A percentile compares a stretch with the other conserved stretches of the same genome.
phyloP scores from a whole-genome alignment of 2,888 invertebrate genomes.

The Tetragonula carbonaria region DNA sequence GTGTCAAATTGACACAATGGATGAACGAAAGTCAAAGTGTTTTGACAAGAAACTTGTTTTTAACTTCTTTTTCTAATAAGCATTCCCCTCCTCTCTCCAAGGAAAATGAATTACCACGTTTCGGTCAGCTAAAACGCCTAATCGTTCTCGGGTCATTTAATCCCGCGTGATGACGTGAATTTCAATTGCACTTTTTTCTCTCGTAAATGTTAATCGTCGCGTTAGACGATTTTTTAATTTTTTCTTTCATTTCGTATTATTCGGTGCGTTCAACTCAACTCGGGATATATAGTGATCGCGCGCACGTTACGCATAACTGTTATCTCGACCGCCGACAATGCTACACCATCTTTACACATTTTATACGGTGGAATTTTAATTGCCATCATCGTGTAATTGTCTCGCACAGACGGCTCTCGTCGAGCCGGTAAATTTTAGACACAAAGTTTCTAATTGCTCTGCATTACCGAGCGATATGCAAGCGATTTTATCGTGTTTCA shows the following conservation, averaged over 20 bases:
- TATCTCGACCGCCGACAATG: neutral
- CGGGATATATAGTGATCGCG: neutral
- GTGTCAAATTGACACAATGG: too few relatives aligned
- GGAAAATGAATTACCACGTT: slow-evolving; percentile 7
- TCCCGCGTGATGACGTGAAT: neutral
- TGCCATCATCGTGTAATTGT: neutral
- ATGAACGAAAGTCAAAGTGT: too few relatives aligned
- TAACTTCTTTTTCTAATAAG: too few relatives aligned
- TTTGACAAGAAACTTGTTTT: too few relatives aligned
- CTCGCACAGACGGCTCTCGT: neutral
- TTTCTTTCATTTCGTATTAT: neutral
- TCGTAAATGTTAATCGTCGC: slow-evolving; percentile 10
- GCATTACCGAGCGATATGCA: neutral
- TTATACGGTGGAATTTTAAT: slow-evolving; percentile 7
- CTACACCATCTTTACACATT: neutral
- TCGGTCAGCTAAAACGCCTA: slow-evolving; percentile 1
- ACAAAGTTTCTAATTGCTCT: neutral
- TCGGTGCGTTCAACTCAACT: slow-evolving; percentile 4
- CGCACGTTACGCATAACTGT: neutral
- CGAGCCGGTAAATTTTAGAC: neutral
- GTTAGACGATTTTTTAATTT: neutral
- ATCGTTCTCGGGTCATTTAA: neutral
- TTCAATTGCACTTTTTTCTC: slow-evolving; percentile 21
- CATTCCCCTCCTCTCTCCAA: neutral
- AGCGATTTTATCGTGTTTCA: neutral